phyloP scores from a whole-genome alignment of 2,113 vertebrate species.

The Oplegnathus fasciatus region DNA sequence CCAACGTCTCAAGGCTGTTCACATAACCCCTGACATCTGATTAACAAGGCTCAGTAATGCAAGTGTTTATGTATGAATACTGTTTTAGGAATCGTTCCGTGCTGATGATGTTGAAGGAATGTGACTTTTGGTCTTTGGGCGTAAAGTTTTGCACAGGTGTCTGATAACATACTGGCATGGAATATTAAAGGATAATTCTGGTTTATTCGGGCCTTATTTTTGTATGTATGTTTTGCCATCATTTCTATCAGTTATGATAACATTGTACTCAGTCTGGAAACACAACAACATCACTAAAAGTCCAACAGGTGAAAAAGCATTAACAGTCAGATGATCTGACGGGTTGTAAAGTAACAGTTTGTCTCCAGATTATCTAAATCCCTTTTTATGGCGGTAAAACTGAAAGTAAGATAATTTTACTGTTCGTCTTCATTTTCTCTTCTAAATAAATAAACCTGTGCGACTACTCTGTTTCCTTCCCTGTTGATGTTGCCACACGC shows the following conservation, averaged over 20 bases:
- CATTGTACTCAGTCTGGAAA: neutral
- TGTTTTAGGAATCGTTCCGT: neutral
- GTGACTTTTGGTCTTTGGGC: no score
- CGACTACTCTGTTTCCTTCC: neutral
- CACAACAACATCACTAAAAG: neutral
- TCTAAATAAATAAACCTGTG: neutral
- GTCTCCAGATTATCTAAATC: neutral
- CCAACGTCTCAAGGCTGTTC: neutral
- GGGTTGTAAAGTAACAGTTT: neutral
- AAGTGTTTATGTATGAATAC: neutral
- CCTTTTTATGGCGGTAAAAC: neutral
- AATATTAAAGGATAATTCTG: neutral
- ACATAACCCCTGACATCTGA: neutral
- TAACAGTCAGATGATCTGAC: neutral
- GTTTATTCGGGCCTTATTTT: neutral
- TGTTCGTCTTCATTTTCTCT: neutral
- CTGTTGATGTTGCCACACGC: no score
- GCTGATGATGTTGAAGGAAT: neutral
- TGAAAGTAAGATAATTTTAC: neutral
- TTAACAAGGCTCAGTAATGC: conserved; percentile 6
- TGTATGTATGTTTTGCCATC: neutral
- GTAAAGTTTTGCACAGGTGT: no score
- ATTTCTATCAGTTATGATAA: neutral
- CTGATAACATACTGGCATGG: no score
- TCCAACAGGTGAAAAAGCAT: neutral